These are phyloP conservation scores for Contarinia nasturtii DNA, from an alignment of 1,140 invertebrate species.

Conservation along the genomic window DNA sequence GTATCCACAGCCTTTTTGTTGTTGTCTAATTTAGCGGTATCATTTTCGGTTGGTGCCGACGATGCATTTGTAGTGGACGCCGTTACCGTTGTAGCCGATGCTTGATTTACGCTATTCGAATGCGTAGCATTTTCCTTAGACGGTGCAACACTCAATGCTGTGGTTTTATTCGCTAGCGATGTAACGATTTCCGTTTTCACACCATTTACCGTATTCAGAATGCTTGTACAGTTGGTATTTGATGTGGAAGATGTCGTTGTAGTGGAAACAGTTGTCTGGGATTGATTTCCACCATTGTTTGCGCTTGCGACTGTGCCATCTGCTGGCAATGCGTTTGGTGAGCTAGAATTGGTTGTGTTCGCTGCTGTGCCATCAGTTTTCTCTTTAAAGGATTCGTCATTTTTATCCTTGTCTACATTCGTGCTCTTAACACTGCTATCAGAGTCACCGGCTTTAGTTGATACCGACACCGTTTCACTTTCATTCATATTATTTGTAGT, in stretches of 20 bases:
- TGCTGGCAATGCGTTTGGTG: constrained; percentile 2
- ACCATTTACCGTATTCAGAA: constrained; percentile 3
- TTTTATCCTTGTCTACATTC: background rate
- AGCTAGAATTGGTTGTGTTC: constrained; percentile 38
- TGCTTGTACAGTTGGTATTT: constrained; percentile 4
- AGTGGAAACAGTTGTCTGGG: constrained; percentile 2
- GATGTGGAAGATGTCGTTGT: constrained; percentile 4
- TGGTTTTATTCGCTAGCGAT: constrained; percentile 14
- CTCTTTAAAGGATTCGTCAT: background rate
- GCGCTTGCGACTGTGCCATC: constrained; percentile 4
- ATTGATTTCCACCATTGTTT: background rate
- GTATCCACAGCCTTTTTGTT: constrained; percentile 3
- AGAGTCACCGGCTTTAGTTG: background rate
- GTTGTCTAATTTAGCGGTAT: background rate
- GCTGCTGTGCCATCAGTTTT: constrained; percentile 21
- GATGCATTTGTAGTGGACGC: background rate
- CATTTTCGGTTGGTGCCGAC: constrained; percentile 7
- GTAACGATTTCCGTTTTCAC: constrained; percentile 1
- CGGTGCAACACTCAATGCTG: constrained; percentile 12
- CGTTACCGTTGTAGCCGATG: too few relatives aligned
- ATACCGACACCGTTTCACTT: background rate
- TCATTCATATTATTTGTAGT: background rate
- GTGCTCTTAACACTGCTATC: constrained; percentile 3
- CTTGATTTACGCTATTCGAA: too few relatives aligned
- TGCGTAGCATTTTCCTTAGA: too few relatives aligned